Base-by-base conservation (phyloP, 2,888 invertebrate genomes). In the Cotesia congregata region DNA sequence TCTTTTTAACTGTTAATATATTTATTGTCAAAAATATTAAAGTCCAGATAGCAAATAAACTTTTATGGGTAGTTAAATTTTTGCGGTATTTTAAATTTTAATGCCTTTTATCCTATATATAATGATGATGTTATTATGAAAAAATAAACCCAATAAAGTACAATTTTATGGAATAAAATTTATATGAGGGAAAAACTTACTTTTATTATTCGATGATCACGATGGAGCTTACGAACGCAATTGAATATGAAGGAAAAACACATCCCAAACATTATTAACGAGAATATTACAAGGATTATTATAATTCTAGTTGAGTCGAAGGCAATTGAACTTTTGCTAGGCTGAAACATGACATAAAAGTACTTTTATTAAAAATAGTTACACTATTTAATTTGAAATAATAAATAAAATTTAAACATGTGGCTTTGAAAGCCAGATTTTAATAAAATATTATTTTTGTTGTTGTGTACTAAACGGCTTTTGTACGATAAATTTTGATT, bases 211-310 rank as follows among this genome's bases (percentile, higher is more conserved):
- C 94, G 93, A 86, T 96, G 96, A 90, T 97, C 97, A 87, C 95
- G 93, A 85, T 96, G 93, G 61, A 97, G 92, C 88, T 97, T 97
- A 83, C 94, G 92, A 81, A 95, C 92, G 90, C 97, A 97, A 87
- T 96, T 97, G 90, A 95, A 95, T 80, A 97, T 92, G 90, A 97
- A 96, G 64, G 96, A 95, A 86, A 95, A 93, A 86, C 95, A 95
- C 95, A 97, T 96, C 40, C 96, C 96, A 64, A 95, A 94, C 74
- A 97, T 92, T 80, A 97, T 96, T 76, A 96, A 90, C 30, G 95
- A 95, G 89, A 97, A 97, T 77, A 97, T 95, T 40, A 96, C 93
- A 87, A 97, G 93, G 81, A 97, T 97, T 84, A 96, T 95, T 87
- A 95, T 91, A 86, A 97, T 95, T 88, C 97, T 95, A 81, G 93